Conservation (phyloP, 2,888 invertebrate species). For the Mamestra brassicae region DNA sequence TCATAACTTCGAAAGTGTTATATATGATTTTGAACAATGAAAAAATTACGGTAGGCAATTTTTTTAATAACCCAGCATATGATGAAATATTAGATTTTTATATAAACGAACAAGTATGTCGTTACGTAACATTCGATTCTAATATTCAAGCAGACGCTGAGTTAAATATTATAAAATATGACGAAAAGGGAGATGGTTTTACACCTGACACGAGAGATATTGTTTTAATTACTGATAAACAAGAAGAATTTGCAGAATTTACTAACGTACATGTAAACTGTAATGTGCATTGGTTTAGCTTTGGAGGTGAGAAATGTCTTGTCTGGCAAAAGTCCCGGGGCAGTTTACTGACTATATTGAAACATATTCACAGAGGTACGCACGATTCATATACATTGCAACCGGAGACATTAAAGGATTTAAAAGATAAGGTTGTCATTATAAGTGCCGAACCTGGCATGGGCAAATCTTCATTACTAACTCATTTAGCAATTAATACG, state of each 20-base stretch:
- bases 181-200: slow-evolving; percentile 6
- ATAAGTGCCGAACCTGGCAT: slow-evolving; percentile 63
- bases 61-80: slow-evolving; percentile 36
- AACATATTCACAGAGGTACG: slow-evolving; percentile 32
- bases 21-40: slow-evolving; percentile 47
- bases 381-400: slow-evolving; percentile 8
- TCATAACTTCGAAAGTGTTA: slow-evolving; percentile 45
- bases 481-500: slow-evolving; percentile 59
- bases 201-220: slow-evolving; percentile 31
- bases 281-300: slow-evolving; percentile 57
- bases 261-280: background rate
- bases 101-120: slow-evolving; percentile 44
- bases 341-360: slow-evolving; percentile 33
- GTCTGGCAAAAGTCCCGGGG: slow-evolving; percentile 55
- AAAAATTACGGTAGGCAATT: slow-evolving; percentile 37
- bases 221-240: slow-evolving; percentile 43
- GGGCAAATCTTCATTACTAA: slow-evolving; percentile 65
- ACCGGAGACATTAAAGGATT: slow-evolving; percentile 37
- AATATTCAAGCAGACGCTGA: background rate
- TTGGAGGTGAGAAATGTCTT: slow-evolving; percentile 4
- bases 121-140: slow-evolving; percentile 40
- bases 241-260: slow-evolving; percentile 27
- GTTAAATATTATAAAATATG: slow-evolving; percentile 30
- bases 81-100: slow-evolving; percentile 43
- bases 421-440: slow-evolving; percentile 55